Evolutionary conservation across 2,797 vertebrate genomes (phyloP), one percentile per base, ranked within the genome.

Genomic region (Triplophysa bombifrons): DNA sequence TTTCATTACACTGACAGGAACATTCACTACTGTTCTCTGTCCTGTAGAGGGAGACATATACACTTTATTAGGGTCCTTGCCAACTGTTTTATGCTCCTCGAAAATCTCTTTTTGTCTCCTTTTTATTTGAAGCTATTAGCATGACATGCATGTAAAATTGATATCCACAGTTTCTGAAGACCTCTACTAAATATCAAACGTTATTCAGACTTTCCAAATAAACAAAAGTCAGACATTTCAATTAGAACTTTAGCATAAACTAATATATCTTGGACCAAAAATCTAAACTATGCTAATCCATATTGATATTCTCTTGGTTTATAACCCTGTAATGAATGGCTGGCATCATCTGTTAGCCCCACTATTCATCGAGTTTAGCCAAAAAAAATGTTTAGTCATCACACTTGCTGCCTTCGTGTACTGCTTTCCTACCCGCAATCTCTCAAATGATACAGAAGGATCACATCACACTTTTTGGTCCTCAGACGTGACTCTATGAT

Each of bases 361-460:
- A 2, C 41, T 44, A 89, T 30, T 30, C 30, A 30, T 91, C 20
- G 83, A 87, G 27, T 19, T 17, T n/a, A 34, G 71, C 44, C 41
- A 30, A 72, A 61, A 64, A 44, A 53, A 78, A 17, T 25, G 30
- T 56, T 69, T 79, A 81, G 56, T 81, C 79, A 78, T 70, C 84
- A 46, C 34, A 51, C 63, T 46, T 51, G 64, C 38, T 20, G 53
- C 68, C 53, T 76, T 63, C 20, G 53, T 41, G 22, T 66, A 27
- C 66, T 50, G 60, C 30, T 30, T 74, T 68, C 16, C 46, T 55
- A 64, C 20, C 22, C 11, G 13, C 11, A 53, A 51, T 72, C 27
- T 30, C 16, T 66, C 44, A 56, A 34, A 50, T 58, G 60, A 60
- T 41, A 65, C 19, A 13, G 68, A 60, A 11, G 63, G 75, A 72